Evolutionary conservation across 2,113 vertebrate genomes (phyloP).

Genomic region (Cyprinus carpio): DNA sequence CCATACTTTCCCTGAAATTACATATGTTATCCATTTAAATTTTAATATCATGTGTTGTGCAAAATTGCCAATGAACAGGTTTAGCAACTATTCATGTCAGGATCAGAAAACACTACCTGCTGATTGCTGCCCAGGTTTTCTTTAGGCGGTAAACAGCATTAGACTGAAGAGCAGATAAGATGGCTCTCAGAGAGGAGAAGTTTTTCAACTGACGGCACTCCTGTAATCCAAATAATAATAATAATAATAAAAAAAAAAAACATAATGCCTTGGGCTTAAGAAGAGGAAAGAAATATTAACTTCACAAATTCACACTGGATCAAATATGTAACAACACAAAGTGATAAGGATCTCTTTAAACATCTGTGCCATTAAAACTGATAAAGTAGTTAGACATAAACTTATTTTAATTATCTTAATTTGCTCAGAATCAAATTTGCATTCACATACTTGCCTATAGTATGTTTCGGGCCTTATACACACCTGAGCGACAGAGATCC

Average conservation of each 20-base stretch:
- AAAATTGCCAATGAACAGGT: neutral
- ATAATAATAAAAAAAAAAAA: too few species aligned
- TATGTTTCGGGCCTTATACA: neutral
- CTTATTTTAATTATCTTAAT: neutral
- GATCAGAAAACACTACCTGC: conserved; percentile 71
- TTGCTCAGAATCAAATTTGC: neutral
- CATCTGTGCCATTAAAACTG: neutral
- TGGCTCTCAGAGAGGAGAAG: conserved; percentile 85
- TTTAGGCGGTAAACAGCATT: conserved; percentile 87
- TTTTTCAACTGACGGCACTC: conserved; percentile 81
- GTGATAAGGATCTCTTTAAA: neutral
- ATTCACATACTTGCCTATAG: neutral
- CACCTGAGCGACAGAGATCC: conserved; percentile 86
- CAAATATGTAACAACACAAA: neutral
- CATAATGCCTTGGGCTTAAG: too few species aligned
- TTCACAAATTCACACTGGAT: neutral
- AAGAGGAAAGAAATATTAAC: too few species aligned
- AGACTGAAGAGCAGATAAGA: conserved; percentile 88
- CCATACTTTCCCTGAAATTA: conserved; percentile 76
- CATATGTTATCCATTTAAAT: neutral
- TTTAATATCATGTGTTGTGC: neutral
- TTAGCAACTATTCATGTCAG: neutral
- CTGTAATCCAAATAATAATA: conserved; percentile 61
- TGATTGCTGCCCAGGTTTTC: conserved; percentile 82
- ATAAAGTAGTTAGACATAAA: too few species aligned